Evolutionary conservation across 2,888 invertebrate species (phyloP).

Genomic region (Rhyacophila evoluta): DNA sequence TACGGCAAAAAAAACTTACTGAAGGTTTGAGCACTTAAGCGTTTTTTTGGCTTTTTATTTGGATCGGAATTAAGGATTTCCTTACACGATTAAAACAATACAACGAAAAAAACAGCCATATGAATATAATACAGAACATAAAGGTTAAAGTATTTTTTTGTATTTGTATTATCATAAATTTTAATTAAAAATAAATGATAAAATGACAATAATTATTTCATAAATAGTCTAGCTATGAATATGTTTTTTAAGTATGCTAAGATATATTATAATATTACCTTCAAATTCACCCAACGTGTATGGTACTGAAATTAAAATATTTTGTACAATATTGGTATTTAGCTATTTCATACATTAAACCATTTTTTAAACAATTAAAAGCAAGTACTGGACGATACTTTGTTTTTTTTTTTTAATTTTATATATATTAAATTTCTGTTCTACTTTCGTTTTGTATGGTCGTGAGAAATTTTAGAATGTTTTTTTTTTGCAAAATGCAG

Average conservation of each 20-base stretch:
- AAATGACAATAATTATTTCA: too few species aligned
- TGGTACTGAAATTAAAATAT: not conserved
- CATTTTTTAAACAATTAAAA: not conserved
- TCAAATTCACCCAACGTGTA: not conserved
- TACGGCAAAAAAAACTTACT: not conserved
- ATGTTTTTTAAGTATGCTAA: too few species aligned
- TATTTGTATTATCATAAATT: not conserved
- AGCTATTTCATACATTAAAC: not conserved
- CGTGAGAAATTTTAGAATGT: not conserved
- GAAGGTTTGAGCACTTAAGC: conserved; percentile 6
- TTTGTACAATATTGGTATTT: conserved; percentile 19
- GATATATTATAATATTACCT: not conserved
- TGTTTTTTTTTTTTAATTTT: not conserved
- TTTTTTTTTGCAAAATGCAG: not conserved
- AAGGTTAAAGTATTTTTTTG: not conserved
- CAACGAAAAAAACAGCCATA: not conserved
- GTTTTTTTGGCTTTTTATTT: conserved; percentile 23
- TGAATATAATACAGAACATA: too few species aligned
- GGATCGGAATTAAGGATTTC: conserved; percentile 4
- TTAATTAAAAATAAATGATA: not conserved
- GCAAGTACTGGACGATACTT: not conserved
- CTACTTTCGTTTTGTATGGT: not conserved
- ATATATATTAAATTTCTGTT: not conserved
- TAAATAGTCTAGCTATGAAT: not conserved
- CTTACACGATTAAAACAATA: not conserved